Evolutionary conservation across 2,797 vertebrate species (phyloP).

Genomic region (Karalla daura): DNA sequence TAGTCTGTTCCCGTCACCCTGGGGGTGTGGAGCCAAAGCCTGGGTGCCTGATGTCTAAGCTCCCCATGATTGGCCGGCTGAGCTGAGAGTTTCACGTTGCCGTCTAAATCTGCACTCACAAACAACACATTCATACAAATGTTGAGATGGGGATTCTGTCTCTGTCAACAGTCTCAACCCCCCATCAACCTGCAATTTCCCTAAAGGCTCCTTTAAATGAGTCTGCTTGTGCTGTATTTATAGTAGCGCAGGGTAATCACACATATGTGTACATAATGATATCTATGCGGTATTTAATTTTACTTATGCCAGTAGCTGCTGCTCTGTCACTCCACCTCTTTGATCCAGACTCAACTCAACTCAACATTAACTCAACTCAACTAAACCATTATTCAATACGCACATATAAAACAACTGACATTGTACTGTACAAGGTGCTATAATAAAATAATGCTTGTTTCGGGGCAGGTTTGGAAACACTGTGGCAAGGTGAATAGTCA

Average conservation of each 20-base stretch:
- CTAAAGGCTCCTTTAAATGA: background rate
- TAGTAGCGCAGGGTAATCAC: background rate
- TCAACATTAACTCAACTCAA: too few species aligned
- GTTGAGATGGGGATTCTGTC: constrained; percentile 3
- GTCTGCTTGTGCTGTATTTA: background rate
- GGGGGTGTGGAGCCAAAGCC: constrained; percentile 20
- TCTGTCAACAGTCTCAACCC: background rate
- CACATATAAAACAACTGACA: too few species aligned
- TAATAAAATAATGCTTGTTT: too few species aligned
- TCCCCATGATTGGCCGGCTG: constrained; percentile 13
- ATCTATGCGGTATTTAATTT: background rate
- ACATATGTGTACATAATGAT: background rate
- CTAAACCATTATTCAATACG: too few species aligned
- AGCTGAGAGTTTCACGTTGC: constrained; percentile 24
- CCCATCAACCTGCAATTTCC: too few species aligned
- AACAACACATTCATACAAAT: constrained; percentile 2
- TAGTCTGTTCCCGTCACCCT: constrained; percentile 16
- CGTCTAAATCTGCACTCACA: constrained; percentile 27
- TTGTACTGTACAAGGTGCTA: too few species aligned
- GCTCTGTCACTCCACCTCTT: background rate
- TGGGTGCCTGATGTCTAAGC: constrained; percentile 46
- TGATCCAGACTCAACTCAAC: background rate
- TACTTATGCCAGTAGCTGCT: background rate
- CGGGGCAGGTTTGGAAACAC: too few species aligned
- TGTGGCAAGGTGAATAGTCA: too few species aligned